Percentiles rank a stretch among this genome's conserved stretches.
Conservation (phyloP, 2,797 vertebrate genomes). For the Bothrops alternatus region DNA sequence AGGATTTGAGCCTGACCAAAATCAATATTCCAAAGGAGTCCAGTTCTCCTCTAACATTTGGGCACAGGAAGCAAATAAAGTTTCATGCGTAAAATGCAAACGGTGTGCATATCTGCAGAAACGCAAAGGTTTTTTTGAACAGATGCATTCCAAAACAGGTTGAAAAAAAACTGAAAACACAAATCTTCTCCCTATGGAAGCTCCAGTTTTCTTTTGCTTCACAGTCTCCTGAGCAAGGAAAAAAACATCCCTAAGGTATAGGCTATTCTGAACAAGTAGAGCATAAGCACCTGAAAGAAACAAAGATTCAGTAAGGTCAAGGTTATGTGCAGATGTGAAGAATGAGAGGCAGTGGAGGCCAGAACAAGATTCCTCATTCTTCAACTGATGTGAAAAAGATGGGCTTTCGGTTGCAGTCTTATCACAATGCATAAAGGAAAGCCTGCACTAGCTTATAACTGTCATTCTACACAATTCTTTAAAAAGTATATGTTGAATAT, state of each 20-base stretch:
- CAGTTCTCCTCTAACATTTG: background rate
- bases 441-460: background rate
- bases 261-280: constrained; percentile 28
- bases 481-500: background rate
- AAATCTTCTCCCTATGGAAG: background rate
- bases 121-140: background rate
- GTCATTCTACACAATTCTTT: background rate
- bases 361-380: background rate
- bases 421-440: background rate
- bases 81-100: background rate
- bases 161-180: too few species aligned
- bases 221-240: background rate
- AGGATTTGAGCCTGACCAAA: background rate
- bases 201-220: background rate
- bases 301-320: background rate
- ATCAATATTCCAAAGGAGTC: background rate
- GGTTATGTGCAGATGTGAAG: background rate
- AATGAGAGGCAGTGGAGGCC: background rate
- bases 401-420: background rate
- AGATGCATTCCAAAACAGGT: background rate
- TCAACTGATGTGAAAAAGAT: background rate
- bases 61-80: background rate
- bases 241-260: constrained; percentile 14
- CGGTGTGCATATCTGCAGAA: background rate
- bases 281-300: constrained; percentile 1